Evolutionary conservation across 2,113 vertebrate species (phyloP), one percentile per base, ranked within the genome.

Genomic region (Corvus moneduloides): DNA sequence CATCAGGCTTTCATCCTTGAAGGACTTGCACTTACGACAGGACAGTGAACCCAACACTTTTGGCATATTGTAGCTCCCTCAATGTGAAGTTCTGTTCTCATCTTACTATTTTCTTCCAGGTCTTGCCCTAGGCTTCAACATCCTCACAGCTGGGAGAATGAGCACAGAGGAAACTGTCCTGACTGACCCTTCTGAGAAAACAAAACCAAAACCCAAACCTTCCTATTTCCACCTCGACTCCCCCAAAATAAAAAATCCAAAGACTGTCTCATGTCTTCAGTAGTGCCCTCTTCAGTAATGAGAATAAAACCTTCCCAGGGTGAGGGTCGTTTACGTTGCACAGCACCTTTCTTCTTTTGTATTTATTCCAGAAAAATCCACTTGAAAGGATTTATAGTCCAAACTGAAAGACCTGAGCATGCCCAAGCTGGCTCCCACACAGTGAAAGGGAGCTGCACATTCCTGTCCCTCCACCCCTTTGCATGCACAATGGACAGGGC

Each of bases 21-120:
- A 74, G 56, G 33, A 43, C 23, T 32, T 0, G 0, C 41, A 23
- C 10, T 43, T 59, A 37, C 0, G 6, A 49, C 2, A 82, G n/a
- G n/a, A 82, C 17, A 75, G 33, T 0, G 2, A 83, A 44, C 19
- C 27, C 19, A 64, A 12, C 4, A 17, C 41, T 86, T 87, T 1
- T 33, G 41, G 24, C 3, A 4, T 52, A 61, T 44, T 2, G 6
- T 20, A 69, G 22, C 32, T 35, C 64, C 39, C 21, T 84, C 27
- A 30, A 10, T 48, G 39, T 8, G 8, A 75, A 69, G 9, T 39
- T 88, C 51, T 69, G 8, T 62, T 80, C 55, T 83, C 17, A 3
- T 30, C 9, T 51, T 62, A 59, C 11, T 44, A 0, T 67, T 62
- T 74, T 84, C 14, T 46, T 46, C 16, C 51, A 69, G 43, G 9